phyloP scores from a whole-genome alignment of 2,797 vertebrate genomes.

The Muraenolepis orangiensis region DNA sequence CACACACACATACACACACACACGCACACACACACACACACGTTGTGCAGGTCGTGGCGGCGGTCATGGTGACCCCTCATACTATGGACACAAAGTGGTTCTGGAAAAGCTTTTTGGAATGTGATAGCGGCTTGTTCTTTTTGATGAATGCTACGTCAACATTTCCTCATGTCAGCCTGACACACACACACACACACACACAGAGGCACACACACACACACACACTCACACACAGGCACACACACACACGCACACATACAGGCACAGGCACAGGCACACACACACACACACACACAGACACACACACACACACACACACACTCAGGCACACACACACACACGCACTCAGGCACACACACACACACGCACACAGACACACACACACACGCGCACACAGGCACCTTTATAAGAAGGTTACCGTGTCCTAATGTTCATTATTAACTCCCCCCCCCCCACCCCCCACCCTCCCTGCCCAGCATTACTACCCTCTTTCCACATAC shows the following conservation, averaged over 20 bases:
- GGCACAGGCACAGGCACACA: not conserved
- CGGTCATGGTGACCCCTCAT: slow-evolving; percentile 48
- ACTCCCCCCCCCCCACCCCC: no score
- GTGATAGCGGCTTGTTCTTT: slow-evolving; percentile 40
- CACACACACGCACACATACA: not conserved
- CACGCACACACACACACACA: not conserved
- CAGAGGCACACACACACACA: slow-evolving; percentile 11
- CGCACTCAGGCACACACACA: no score
- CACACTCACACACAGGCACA: slow-evolving; percentile 15
- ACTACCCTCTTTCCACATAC: no score
- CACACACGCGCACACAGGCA: no score
- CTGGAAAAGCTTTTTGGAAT: slow-evolving; percentile 38
- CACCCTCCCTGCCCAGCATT: no score
- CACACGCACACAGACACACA: no score
- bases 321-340: no score
- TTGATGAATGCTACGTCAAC: slow-evolving; percentile 48
- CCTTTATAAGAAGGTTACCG: no score
- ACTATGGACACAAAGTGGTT: slow-evolving; percentile 40
- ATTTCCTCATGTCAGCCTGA: slow-evolving; percentile 60
- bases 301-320: not conserved
- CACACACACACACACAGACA: not conserved
- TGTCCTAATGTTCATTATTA: no score
- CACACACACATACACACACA: slow-evolving; percentile 13
- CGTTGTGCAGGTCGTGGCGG: no score
- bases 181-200: slow-evolving; percentile 43